These are phyloP conservation scores for Saguinus midas DNA, from an alignment of 2,113 vertebrate species.

Conservation along the genomic window DNA sequence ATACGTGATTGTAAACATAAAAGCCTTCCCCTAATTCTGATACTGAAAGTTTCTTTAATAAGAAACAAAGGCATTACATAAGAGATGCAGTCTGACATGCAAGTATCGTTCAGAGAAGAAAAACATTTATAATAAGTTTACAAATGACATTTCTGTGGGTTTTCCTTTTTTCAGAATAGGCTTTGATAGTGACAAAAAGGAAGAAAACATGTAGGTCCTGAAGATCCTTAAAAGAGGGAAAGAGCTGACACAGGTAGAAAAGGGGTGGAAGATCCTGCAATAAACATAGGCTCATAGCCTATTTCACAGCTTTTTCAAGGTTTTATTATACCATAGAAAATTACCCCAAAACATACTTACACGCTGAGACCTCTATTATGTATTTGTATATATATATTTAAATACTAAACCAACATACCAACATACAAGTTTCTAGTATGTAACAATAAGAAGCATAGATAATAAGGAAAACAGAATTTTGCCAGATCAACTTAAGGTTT, in stretches of 20 bases:
- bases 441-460: background rate
- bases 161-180: background rate
- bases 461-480: background rate
- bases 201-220: background rate
- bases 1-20: background rate
- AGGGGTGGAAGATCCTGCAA: background rate
- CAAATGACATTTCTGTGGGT: background rate
- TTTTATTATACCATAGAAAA: background rate
- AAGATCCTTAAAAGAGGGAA: background rate
- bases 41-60: background rate
- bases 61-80: background rate
- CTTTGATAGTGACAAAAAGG: background rate
- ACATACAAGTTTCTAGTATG: background rate
- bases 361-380: background rate
- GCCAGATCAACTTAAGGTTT: background rate
- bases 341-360: background rate
- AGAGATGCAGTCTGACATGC: background rate
- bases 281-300: background rate
- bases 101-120: constrained; percentile 29
- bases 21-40: background rate
- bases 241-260: background rate
- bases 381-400: background rate
- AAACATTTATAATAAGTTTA: background rate
- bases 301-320: constrained; percentile 4
- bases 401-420: constrained; percentile 26